Conservation (phyloP, 2,888 invertebrate genomes). For the Cremastobaeus sp. region DNA sequence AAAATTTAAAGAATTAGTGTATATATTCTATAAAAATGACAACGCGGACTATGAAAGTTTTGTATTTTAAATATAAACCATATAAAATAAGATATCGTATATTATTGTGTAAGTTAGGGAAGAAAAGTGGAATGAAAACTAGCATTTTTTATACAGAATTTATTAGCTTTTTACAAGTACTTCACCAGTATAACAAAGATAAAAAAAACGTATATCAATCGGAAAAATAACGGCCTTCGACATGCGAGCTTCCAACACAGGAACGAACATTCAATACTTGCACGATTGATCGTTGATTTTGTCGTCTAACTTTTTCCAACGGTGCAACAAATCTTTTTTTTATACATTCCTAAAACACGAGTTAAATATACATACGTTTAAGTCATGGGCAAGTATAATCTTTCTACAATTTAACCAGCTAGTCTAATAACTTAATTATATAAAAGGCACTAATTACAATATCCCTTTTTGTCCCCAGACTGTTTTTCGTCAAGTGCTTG, state of each 20-base stretch:
- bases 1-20: too few species aligned
- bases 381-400: conserved; percentile 77
- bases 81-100: too few species aligned
- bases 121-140: background rate
- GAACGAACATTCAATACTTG: conserved; percentile 22
- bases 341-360: conserved; percentile 65
- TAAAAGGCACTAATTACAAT: conserved; percentile 69
- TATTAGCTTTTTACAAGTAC: conserved; percentile 49
- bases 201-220: conserved; percentile 51
- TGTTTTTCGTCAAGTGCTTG: conserved; percentile 57
- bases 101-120: background rate
- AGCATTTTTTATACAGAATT: conserved; percentile 32
- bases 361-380: conserved; percentile 73
- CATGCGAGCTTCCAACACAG: conserved; percentile 9
- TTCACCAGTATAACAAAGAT: conserved; percentile 57
- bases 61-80: too few species aligned
- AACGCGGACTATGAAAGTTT: too few species aligned
- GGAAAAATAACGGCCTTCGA: conserved; percentile 27
- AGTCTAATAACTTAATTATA: conserved; percentile 67
- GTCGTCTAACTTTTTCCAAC: conserved; percentile 4
- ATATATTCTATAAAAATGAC: too few species aligned
- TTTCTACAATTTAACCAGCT: conserved; percentile 71
- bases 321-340: conserved; percentile 30
- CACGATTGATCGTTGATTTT: conserved; percentile 5
- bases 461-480: conserved; percentile 65